Evolutionary conservation across 1,140 invertebrate genomes (phyloP).

Genomic region (Leptinotarsa lineolata): DNA sequence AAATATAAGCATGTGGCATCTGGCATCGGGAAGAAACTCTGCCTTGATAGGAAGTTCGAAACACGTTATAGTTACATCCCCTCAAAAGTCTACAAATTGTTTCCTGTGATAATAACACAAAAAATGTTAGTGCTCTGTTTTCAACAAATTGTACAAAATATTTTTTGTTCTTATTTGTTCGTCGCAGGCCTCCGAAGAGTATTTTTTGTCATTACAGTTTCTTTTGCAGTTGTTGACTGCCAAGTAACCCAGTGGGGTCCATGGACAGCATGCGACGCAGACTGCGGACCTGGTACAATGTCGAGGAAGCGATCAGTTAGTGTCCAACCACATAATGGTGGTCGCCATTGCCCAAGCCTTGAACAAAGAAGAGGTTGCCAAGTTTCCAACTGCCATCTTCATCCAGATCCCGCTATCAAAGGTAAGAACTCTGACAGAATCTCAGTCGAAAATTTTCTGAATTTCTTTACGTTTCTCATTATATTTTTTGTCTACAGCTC

Average conservation of each 20-base stretch:
- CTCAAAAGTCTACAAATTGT: no score
- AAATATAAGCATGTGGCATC: no score
- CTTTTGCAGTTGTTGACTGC: slow-evolving; percentile 74
- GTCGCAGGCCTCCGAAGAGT: no score
- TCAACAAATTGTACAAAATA: no score
- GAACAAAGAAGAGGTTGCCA: slow-evolving; percentile 75
- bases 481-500: slow-evolving; percentile 27
- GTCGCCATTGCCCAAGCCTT: slow-evolving; percentile 73
- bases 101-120: no score
- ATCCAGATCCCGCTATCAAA: slow-evolving; percentile 69
- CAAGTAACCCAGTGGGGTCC: slow-evolving; percentile 74
- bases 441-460: neutral
- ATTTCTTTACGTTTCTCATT: slow-evolving; percentile 4
- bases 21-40: no score
- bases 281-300: slow-evolving; percentile 78
- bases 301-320: slow-evolving; percentile 66
- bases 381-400: slow-evolving; percentile 69
- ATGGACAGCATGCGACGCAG: slow-evolving; percentile 76
- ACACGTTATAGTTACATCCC: no score
- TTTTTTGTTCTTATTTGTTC: no score
- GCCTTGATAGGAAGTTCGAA: no score
- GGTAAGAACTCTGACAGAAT: slow-evolving; percentile 57
- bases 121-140: no score
- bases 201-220: neutral
- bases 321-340: slow-evolving; percentile 71